Percentiles rank a stretch among this genome's conserved stretches.
phyloP scores from a whole-genome alignment of 2,113 vertebrate species.

The Ovibos moschatus region DNA sequence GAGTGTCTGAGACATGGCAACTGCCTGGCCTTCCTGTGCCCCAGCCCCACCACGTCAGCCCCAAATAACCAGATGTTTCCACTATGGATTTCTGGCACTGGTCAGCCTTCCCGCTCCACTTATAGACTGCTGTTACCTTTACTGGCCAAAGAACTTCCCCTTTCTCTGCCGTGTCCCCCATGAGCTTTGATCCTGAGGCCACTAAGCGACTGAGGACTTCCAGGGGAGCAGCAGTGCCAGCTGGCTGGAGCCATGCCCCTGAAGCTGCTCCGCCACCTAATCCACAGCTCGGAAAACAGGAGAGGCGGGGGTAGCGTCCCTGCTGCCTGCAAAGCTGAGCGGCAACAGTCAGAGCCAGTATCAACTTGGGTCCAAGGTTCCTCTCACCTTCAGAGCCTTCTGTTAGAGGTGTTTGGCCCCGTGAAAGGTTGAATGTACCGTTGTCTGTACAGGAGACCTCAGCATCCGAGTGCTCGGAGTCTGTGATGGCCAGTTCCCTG shows the following conservation, averaged over 20 bases:
- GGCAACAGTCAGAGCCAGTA: not conserved
- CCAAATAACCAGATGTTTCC: not conserved
- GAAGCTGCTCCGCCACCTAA: not conserved
- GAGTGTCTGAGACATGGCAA: not conserved
- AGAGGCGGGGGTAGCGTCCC: too few species aligned
- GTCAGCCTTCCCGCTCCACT: not conserved
- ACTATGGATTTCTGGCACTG: not conserved
- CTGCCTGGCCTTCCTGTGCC: not conserved
- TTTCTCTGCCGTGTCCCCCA: not conserved
- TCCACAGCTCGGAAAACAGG: not conserved
- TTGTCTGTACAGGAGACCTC: slow-evolving; percentile 96
- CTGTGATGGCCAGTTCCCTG: slow-evolving; percentile 91
- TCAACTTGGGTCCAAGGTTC: not conserved
- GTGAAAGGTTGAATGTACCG: slow-evolving; percentile 94
- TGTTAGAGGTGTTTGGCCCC: slow-evolving; percentile 94
- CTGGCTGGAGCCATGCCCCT: not conserved
- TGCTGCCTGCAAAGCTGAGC: not conserved
- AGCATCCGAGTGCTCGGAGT: slow-evolving; percentile 95
- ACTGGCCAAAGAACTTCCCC: not conserved
- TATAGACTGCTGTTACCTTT: not conserved
- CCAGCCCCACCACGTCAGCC: not conserved
- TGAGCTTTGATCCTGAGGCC: not conserved
- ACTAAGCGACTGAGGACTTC: not conserved
- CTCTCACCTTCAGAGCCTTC: slow-evolving; percentile 95
- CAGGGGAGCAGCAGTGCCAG: not conserved